A percentile compares a stretch with the other conserved stretches of the same genome.
These are phyloP conservation scores for Brachycybe producta DNA, from an alignment of 2,888 invertebrate genomes.

Conservation along the genomic window DNA sequence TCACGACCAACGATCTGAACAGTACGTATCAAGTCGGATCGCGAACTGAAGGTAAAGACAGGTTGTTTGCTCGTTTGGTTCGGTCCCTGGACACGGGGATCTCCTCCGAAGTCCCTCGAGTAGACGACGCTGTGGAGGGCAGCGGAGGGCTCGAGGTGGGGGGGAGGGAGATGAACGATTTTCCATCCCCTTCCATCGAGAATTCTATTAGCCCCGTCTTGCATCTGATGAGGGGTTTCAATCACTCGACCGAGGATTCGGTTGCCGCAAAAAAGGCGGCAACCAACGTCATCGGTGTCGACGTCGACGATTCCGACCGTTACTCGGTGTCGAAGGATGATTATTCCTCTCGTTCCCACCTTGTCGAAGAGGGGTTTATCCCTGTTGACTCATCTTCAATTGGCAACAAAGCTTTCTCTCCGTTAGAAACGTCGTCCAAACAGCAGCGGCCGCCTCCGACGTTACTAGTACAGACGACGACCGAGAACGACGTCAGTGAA, in stretches of 20 bases:
- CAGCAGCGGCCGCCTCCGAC: too few relatives aligned
- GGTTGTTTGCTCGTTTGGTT: background rate
- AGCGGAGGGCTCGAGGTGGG: conserved; percentile 5
- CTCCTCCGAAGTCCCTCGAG: background rate
- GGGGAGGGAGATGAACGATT: conserved; percentile 5
- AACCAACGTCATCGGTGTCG: conserved; percentile 12
- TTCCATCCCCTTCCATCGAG: conserved; percentile 4
- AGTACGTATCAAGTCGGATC: conserved; percentile 19
- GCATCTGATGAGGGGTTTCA: conserved; percentile 3
- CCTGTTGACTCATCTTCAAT: background rate
- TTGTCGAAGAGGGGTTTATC: conserved; percentile 13
- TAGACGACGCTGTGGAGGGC: conserved; percentile 4
- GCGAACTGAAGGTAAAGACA: background rate
- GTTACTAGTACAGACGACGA: too few relatives aligned
- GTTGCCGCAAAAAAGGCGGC: background rate
- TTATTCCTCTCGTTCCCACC: background rate
- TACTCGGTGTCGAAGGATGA: too few relatives aligned
- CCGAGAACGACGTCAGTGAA: background rate
- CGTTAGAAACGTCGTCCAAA: too few relatives aligned
- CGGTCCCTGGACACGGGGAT: background rate
- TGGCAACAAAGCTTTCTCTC: conserved; percentile 8
- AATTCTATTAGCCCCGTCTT: conserved; percentile 16
- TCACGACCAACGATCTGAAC: conserved; percentile 18
- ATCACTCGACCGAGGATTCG: background rate
- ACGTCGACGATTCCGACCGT: background rate